Evolutionary conservation across 2,797 vertebrate species (phyloP).

Genomic region (Hafferia zeledoni): DNA sequence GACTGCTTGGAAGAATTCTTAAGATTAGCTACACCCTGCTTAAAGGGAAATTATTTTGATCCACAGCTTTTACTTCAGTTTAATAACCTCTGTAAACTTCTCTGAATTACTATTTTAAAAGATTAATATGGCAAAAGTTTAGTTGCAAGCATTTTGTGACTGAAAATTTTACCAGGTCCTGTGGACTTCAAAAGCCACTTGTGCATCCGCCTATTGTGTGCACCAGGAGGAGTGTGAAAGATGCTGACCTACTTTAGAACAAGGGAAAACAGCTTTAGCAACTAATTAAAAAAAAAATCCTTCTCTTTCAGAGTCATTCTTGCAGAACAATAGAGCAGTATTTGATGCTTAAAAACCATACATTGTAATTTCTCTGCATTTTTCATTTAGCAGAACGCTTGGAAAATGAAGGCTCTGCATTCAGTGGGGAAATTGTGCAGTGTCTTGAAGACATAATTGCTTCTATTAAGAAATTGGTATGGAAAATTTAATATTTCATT

Average conservation of each 20-base stretch:
- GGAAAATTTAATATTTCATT: background rate
- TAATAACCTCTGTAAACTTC: background rate
- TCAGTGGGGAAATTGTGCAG: conserved; percentile 76
- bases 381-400: conserved; percentile 76
- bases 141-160: background rate
- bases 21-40: background rate
- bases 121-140: background rate
- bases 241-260: conserved; percentile 16
- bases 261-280: background rate
- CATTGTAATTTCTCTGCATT: background rate
- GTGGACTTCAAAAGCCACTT: background rate
- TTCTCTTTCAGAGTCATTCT: background rate
- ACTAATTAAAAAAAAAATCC: background rate
- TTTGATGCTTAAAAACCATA: background rate
- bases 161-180: background rate
- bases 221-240: background rate
- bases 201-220: background rate
- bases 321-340: background rate
- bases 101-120: background rate
- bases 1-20: background rate
- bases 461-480: conserved; percentile 80
- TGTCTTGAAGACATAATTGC: conserved; percentile 75
- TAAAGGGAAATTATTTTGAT: conserved; percentile 8
- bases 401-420: conserved; percentile 69
- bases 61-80: background rate